Evolutionary conservation across 2,113 vertebrate species (phyloP).

Genomic region (Mus spicilegus): DNA sequence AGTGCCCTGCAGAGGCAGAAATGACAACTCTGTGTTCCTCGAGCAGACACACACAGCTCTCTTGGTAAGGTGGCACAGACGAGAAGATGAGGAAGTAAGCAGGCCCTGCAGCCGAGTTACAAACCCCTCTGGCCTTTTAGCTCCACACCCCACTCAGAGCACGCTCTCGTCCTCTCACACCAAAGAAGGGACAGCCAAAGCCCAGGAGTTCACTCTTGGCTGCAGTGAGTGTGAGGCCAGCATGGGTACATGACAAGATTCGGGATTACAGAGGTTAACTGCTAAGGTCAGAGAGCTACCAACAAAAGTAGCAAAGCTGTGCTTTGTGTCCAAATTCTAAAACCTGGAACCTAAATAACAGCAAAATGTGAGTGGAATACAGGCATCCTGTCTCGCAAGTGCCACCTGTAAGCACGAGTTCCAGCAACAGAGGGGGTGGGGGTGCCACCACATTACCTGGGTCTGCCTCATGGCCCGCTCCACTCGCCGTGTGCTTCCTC

Average conservation of each 20-base stretch:
- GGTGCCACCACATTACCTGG: slow-evolving; percentile 87
- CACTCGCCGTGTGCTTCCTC: slow-evolving; percentile 90
- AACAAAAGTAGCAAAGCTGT: not conserved
- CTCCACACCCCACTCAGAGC: not conserved
- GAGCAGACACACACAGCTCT: not conserved
- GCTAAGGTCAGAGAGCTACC: not conserved
- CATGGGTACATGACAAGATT: not conserved
- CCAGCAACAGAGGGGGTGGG: not conserved
- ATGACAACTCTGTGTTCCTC: not conserved
- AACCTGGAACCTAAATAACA: not conserved
- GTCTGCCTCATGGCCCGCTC: slow-evolving; percentile 97
- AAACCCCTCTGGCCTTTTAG: not conserved
- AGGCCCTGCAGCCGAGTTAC: not conserved
- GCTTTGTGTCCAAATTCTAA: not conserved
- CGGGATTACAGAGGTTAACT: not conserved
- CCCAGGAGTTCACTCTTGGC: not conserved
- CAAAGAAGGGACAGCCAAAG: not conserved
- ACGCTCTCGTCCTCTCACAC: not conserved
- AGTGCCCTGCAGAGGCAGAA: not conserved
- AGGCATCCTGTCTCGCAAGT: not conserved
- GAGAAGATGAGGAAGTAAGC: not conserved
- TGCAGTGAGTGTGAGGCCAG: not conserved
- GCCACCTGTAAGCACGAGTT: not conserved
- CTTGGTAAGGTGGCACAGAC: not conserved
- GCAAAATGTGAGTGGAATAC: not conserved